phyloP scores from a whole-genome alignment of 2,113 vertebrate species.

The Mastomys coucha region DNA sequence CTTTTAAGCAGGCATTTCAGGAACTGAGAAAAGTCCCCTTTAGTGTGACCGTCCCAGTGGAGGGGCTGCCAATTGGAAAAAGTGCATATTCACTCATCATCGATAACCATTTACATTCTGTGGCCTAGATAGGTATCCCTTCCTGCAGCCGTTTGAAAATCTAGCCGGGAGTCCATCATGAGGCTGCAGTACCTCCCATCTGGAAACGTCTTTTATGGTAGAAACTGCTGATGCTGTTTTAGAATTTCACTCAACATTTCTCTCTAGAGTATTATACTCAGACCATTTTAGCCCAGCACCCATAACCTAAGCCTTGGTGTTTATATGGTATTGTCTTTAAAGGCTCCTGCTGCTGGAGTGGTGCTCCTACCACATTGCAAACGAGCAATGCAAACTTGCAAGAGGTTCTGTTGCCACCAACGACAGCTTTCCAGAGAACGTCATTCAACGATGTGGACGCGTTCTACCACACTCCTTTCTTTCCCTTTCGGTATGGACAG shows the following conservation, averaged over 20 bases:
- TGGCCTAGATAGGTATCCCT: not conserved
- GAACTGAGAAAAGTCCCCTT: not conserved
- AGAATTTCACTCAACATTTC: no score
- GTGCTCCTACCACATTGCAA: not conserved
- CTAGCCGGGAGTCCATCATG: not conserved
- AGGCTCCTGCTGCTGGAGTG: not conserved
- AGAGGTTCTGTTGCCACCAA: not conserved
- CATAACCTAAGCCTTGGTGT: not conserved
- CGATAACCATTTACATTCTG: not conserved
- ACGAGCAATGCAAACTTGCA: not conserved
- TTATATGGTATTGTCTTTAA: constrained; percentile 47
- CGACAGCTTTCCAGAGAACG: constrained; percentile 32
- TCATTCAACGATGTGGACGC: not conserved
- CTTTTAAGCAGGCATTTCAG: constrained; percentile 68
- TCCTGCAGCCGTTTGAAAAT: not conserved
- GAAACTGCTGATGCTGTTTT: not conserved
- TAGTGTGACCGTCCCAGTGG: not conserved
- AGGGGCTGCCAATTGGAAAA: constrained; percentile 57
- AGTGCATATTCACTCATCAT: accelerated
- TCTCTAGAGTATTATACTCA: not conserved
- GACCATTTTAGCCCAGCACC: not conserved
- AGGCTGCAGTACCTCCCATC: not conserved
- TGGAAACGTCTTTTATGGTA: not conserved
- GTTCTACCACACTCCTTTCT: constrained; percentile 5
- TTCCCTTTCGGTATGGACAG: not conserved